Base-by-base conservation (phyloP, 2,888 invertebrate genomes). In the Nineta flava region DNA sequence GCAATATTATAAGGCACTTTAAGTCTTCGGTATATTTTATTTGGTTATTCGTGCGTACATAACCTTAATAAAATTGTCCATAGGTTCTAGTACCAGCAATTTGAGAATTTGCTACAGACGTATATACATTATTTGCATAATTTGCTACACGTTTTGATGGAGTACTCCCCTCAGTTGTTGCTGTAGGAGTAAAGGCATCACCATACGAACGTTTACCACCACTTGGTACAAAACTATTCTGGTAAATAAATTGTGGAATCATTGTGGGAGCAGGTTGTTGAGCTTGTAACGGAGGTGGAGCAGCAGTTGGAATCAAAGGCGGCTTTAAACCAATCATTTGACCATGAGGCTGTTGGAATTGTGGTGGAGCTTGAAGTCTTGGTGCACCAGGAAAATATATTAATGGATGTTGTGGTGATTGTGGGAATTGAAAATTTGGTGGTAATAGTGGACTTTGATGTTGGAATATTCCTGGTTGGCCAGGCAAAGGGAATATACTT, bases 401-500 rank as follows among this genome's bases (percentile, higher is more conserved):
- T 35, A 26, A 73, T 69, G n/a, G 76, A n/a, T 31, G 70, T 57
- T 13, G 65, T 57, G 64, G 71, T 54, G 65, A 60, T 65, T 1
- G 69, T 60, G 15, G 61, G 53, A 10, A 62, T 58, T 47, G 61
- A 59, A 55, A 72, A 66, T 13, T 70, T 66, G 1, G 54, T 32
- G 16, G 60, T 55, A 12, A 61, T 61, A 9, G 66, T 53, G 12
- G 60, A 59, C 3, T 58, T 57, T 34, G 65, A 55, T 53, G 53
- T 48, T 59, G 62, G 13, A 62, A 55, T 40, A 61, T 56, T 32
- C 60, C 62, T 9, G 60, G 56, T 38, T 62, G 55, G 2, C 12
- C 40, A 12, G 48, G 31, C 52, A 62, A 55, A 55, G 46, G 38
- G 56, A 53, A 32, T 57, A 47, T 32, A 57, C 53, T 13, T 53